These are phyloP conservation scores for Isichthys henryi DNA, from an alignment of 2,113 vertebrate species.

Conservation along the genomic window DNA sequence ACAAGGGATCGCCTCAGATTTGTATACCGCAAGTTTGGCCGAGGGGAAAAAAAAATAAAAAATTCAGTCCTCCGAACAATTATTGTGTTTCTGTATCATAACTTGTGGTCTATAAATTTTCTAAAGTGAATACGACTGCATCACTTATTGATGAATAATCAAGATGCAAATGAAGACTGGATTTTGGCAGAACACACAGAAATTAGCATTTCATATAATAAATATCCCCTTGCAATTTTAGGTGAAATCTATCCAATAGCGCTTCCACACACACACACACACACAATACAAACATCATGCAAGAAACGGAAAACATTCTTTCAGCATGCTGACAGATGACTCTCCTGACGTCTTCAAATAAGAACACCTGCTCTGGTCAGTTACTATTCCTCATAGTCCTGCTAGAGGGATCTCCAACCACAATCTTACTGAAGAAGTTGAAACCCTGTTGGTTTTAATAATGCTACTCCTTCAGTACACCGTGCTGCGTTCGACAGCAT, in stretches of 20 bases:
- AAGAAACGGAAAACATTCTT: slow-evolving; percentile 4
- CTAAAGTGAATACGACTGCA: background rate
- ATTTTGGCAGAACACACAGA: slow-evolving; percentile 24
- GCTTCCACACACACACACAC: background rate
- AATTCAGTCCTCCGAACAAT: slow-evolving; percentile 12
- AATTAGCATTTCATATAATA: slow-evolving; percentile 13
- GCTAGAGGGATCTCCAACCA: slow-evolving; percentile 23
- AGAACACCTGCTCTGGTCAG: slow-evolving; percentile 11
- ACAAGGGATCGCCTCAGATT: background rate
- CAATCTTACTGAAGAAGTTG: slow-evolving; percentile 32
- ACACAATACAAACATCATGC: background rate
- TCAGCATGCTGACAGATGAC: slow-evolving; percentile 18
- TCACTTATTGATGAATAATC: background rate
- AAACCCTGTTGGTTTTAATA: slow-evolving; percentile 17
- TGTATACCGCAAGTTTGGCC: background rate
- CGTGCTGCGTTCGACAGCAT: background rate
- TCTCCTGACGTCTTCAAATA: background rate
- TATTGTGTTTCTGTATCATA: background rate
- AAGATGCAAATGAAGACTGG: background rate
- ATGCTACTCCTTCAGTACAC: background rate
- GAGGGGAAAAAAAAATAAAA: background rate
- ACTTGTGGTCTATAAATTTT: background rate
- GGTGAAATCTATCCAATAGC: slow-evolving; percentile 18
- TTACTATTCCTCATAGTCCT: slow-evolving; percentile 20
- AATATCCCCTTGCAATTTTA: slow-evolving; percentile 21